Conservation (phyloP, 2,888 invertebrate genomes). For the Meghimatium bilineatum region DNA sequence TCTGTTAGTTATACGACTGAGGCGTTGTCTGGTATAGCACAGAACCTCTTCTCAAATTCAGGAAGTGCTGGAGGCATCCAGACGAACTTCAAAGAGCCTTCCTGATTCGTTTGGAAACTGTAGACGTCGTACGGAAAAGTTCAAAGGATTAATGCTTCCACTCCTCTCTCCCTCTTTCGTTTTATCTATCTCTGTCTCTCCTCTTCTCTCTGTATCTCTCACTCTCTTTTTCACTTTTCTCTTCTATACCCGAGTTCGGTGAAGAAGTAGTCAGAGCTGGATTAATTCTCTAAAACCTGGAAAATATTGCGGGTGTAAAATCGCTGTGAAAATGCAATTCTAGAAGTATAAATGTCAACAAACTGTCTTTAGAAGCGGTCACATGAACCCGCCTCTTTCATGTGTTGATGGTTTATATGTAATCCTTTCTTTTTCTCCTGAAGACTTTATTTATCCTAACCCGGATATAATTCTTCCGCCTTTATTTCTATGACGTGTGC, state of each 20-base stretch:
- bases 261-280: not conserved
- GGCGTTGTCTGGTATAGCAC: conserved; percentile 9
- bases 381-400: not conserved
- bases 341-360: not conserved
- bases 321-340: not conserved
- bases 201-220: not conserved
- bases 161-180: not conserved
- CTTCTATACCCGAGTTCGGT: not conserved
- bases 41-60: conserved; percentile 28
- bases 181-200: not conserved
- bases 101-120: conserved; percentile 34
- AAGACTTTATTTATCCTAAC: not conserved
- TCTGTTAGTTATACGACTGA: not conserved
- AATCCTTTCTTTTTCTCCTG: not conserved
- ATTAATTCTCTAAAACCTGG: conserved; percentile 1
- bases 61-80: conserved; percentile 34
- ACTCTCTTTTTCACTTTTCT: not conserved
- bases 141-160: conserved; percentile 31
- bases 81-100: conserved; percentile 26
- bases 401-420: not conserved
- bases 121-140: conserved; percentile 34
- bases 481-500: not conserved
- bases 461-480: not conserved
- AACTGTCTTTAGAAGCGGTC: not conserved
- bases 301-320: conserved; percentile 2